Conservation (phyloP, 2,797 vertebrate species). For the Trichosurus vulpecula region DNA sequence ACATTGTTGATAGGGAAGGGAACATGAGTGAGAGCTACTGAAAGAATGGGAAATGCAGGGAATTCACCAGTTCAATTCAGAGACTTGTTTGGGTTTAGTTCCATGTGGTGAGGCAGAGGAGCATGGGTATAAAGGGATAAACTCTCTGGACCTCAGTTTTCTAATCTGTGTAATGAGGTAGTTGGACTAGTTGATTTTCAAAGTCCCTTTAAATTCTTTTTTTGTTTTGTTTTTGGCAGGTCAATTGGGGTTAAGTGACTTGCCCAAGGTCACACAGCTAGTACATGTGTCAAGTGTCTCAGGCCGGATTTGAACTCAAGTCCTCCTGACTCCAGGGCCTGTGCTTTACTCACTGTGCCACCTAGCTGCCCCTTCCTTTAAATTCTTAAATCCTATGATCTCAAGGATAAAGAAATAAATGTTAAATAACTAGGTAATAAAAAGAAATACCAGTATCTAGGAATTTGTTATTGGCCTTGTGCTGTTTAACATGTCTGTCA, state of each 20-base stretch:
- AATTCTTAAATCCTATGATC: too few relatives aligned
- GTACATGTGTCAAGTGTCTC: too few relatives aligned
- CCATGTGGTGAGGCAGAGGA: neutral
- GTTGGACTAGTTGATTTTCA: neutral
- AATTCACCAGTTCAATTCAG: neutral
- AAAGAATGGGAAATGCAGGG: neutral
- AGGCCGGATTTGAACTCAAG: too few relatives aligned
- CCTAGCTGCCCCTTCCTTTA: too few relatives aligned
- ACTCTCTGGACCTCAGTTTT: neutral
- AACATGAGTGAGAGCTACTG: neutral
- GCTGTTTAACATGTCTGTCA: neutral
- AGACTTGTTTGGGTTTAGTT: neutral
- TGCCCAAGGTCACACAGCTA: too few relatives aligned
- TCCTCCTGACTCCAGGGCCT: too few relatives aligned
- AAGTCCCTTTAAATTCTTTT: neutral
- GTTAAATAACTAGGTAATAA: neutral
- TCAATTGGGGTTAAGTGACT: too few relatives aligned
- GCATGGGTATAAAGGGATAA: neutral
- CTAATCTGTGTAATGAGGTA: constrained; percentile 1
- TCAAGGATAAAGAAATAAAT: neutral
- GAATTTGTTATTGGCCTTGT: neutral
- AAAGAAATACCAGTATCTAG: neutral
- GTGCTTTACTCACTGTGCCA: too few relatives aligned
- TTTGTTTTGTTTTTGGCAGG: too few relatives aligned
- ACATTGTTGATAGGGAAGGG: neutral